A percentile compares a stretch with the other conserved stretches of the same genome.
These are phyloP conservation scores for Panonychus citri DNA, from an alignment of 1,140 invertebrate species.

Conservation along the genomic window DNA sequence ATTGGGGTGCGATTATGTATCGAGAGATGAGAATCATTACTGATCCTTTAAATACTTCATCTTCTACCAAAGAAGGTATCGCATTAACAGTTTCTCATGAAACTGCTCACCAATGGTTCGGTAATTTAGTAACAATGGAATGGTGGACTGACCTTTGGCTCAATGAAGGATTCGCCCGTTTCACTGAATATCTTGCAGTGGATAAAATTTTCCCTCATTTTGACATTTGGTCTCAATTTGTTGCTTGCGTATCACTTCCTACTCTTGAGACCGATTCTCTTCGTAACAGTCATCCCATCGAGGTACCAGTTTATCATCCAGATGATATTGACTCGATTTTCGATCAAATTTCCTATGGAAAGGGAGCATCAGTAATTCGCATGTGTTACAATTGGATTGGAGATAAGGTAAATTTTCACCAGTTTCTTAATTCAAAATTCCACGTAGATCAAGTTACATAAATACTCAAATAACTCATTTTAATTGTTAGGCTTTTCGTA, in stretches of 20 bases:
- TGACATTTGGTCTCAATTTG: conserved; percentile 32
- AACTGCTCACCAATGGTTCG: conserved; percentile 52
- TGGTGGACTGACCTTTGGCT: conserved; percentile 84
- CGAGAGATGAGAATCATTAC: neutral
- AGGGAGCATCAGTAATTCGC: conserved; percentile 25
- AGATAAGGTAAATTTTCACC: conserved; percentile 5
- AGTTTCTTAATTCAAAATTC: neutral
- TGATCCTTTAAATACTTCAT: conserved; percentile 22
- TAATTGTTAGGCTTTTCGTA: conserved; percentile 45
- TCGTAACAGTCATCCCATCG: conserved; percentile 61
- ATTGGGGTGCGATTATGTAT: conserved; percentile 12
- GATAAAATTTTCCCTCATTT: conserved; percentile 42
- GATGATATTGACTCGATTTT: conserved; percentile 78
- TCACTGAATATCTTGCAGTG: conserved; percentile 53
- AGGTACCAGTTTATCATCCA: conserved; percentile 52
- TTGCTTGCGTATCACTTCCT: neutral
- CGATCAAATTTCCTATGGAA: conserved; percentile 47
- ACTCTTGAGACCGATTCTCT: conserved; percentile 39
- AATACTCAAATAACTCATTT: neutral
- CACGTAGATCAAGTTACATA: neutral
- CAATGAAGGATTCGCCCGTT: conserved; percentile 52
- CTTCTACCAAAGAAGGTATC: conserved; percentile 46
- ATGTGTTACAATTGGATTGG: conserved; percentile 15
- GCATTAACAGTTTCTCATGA: conserved; percentile 56
- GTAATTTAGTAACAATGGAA: conserved; percentile 43